Evolutionary conservation across 2,888 invertebrate species (phyloP).

Genomic region (Acrobasis repandana): DNA sequence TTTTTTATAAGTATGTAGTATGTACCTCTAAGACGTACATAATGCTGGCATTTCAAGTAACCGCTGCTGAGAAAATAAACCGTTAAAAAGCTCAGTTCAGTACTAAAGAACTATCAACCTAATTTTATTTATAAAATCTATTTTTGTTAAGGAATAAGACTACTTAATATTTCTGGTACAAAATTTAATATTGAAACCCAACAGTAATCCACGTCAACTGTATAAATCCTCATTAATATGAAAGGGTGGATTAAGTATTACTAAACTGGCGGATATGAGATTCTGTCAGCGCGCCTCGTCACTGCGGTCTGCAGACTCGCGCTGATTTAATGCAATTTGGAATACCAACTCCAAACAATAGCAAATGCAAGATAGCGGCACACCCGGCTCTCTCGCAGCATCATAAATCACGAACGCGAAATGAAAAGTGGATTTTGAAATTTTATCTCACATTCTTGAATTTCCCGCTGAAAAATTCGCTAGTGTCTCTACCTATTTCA

Average conservation of each 20-base stretch:
- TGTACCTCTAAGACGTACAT: no score
- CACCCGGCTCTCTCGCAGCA: not conserved
- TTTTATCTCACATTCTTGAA: not conserved
- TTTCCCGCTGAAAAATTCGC: not conserved
- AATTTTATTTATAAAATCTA: not conserved
- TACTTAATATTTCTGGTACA: not conserved
- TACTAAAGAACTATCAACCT: no score
- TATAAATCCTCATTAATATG: constrained; percentile 14
- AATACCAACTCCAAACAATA: not conserved
- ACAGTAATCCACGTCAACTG: constrained; percentile 10
- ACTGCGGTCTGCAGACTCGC: not conserved
- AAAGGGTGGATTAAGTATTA: constrained; percentile 15
- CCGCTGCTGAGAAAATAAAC: no score
- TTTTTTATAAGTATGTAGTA: no score
- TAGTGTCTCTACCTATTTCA: not conserved
- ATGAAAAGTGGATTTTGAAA: not conserved
- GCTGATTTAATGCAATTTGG: not conserved
- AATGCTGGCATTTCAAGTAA: no score
- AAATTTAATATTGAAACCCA: not conserved
- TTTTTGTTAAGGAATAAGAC: not conserved
- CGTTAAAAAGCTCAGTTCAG: no score
- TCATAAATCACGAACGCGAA: constrained; percentile 1
- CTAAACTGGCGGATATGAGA: not conserved
- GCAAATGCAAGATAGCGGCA: not conserved
- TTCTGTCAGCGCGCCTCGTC: not conserved